Evolutionary conservation across 2,113 vertebrate genomes (phyloP), one percentile per base, ranked within the genome.

Genomic region (Pipra filicauda): DNA sequence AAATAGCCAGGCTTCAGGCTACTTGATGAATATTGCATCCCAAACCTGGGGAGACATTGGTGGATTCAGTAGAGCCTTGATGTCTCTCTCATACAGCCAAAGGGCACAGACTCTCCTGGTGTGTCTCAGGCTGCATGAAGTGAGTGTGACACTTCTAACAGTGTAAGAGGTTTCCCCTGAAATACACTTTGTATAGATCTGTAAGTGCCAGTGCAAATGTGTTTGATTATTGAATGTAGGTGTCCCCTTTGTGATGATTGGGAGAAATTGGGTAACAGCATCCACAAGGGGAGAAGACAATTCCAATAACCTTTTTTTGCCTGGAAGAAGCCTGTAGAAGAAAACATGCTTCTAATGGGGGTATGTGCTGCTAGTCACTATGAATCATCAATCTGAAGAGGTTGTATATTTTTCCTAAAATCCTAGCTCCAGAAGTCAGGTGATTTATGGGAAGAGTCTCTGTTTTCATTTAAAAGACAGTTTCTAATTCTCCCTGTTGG

Each of bases 41-140:
- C 0, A 0, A 84, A 39, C 33, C 17, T 46, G 55, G 31, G 46
- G 19, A 71, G 51, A 23, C 35, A 9, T 8, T 6, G 31, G 7
- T 51, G 72, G 37, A 14, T 70, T 78, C 70, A 15, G 31, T 23
- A 49, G 31, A 88, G 55, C 46, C 31, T 18, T 44, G 46, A 43
- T 70, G 51, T 62, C 35, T 72, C 39, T 62, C 30, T 48, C 54
- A 6, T 11, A 7, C 43, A 84, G 55, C 64, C 62, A 52, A 35
- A 61, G 39, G 37, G 15, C 49, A 57, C 43, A 44, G 23, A 43
- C 54, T 26, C 48, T 66, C 17, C 46, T 69, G 54, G 33, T 10
- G 15, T 48, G 11, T 33, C 49, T 67, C 37, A 15, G 39, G 65
- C 43, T 81, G 52, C 39, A 31, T 44, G 62, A 67, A 48, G 37